phyloP scores from a whole-genome alignment of 1,140 invertebrate species.

The Drosophila rhopaloa region DNA sequence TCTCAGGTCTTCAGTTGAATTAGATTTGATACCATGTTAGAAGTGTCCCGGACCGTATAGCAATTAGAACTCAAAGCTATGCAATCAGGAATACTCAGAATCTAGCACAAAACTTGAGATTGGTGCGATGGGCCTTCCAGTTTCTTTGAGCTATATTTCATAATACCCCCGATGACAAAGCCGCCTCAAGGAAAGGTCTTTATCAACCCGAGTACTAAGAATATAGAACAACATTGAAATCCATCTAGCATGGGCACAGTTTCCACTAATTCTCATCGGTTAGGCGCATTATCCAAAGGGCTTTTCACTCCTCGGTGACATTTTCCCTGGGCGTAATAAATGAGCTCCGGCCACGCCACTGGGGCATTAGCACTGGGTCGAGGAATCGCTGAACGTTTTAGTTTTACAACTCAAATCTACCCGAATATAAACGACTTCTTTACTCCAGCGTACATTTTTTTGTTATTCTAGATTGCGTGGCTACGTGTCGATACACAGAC shows the following conservation, averaged over 20 bases:
- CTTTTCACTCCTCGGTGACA: conserved; percentile 51
- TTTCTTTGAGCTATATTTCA: conserved; percentile 45
- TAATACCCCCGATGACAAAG: conserved; percentile 64
- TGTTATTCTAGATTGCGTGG: conserved; percentile 92
- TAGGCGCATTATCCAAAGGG: conserved; percentile 32
- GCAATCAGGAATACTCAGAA: conserved; percentile 71
- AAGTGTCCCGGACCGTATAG: conserved; percentile 66
- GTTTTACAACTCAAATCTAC: conserved; percentile 64
- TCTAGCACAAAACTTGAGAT: conserved; percentile 27
- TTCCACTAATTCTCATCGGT: conserved; percentile 36
- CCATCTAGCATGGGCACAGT: conserved; percentile 24
- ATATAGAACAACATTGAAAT: conserved; percentile 47
- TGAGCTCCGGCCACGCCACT: conserved; percentile 69
- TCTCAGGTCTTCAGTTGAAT: not conserved
- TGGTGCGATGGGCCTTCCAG: not conserved
- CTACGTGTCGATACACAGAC: conserved; percentile 96
- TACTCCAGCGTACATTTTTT: conserved; percentile 15
- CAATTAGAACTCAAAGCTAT: conserved; percentile 39
- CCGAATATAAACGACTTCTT: conserved; percentile 42
- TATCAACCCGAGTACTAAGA: conserved; percentile 56
- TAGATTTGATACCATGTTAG: conserved; percentile 30
- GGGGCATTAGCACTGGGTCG: conserved; percentile 58
- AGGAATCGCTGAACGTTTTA: conserved; percentile 68
- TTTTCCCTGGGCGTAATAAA: conserved; percentile 62
- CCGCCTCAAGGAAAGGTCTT: conserved; percentile 28